These are phyloP conservation scores for Arremon aurantiirostris DNA, from an alignment of 2,797 vertebrate species.

Conservation along the genomic window DNA sequence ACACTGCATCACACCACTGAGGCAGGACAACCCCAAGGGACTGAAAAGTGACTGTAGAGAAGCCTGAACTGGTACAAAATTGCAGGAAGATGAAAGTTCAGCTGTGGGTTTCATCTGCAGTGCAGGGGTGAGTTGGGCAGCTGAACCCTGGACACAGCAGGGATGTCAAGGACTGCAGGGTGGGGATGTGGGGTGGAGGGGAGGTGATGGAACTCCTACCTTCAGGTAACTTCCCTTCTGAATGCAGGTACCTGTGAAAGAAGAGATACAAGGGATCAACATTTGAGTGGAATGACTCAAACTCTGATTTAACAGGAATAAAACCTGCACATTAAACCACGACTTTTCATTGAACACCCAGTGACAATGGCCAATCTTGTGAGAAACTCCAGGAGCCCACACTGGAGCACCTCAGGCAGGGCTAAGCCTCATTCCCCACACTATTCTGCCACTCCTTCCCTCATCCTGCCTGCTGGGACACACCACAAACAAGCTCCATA, in stretches of 20 bases:
- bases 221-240: constrained; percentile 78
- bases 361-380: background rate
- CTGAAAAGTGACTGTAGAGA: background rate
- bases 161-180: background rate
- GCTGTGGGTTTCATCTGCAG: background rate
- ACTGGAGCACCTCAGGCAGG: background rate
- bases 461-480: background rate
- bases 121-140: background rate
- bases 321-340: background rate
- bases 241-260: constrained; percentile 81
- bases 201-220: constrained; percentile 73
- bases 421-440: background rate
- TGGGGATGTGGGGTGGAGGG: background rate
- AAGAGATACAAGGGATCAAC: background rate
- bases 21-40: background rate
- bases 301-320: background rate
- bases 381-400: background rate
- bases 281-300: background rate
- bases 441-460: background rate
- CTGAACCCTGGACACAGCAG: background rate
- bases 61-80: background rate
- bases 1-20: background rate
- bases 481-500: background rate
- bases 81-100: background rate
- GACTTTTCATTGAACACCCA: background rate